Evolutionary conservation across 2,888 invertebrate genomes (phyloP).

Genomic region (Lottia scabra): DNA sequence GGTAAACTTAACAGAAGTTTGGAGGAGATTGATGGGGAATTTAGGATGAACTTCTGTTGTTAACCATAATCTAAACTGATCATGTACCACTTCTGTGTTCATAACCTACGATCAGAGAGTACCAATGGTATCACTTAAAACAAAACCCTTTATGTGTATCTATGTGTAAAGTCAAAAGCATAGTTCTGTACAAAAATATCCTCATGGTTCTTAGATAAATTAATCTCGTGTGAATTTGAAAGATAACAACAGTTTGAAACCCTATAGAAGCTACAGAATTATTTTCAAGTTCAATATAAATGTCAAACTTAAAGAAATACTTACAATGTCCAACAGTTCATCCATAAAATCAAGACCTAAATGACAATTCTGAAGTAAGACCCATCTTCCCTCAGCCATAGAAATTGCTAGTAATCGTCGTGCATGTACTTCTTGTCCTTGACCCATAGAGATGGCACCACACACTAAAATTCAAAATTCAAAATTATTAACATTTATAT

Average conservation of each 20-base stretch:
- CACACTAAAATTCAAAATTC: constrained; percentile 50
- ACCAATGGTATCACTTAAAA: no score
- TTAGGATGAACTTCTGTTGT: constrained; percentile 94
- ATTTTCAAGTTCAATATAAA: no score
- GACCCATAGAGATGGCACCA: constrained; percentile 95
- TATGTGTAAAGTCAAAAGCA: no score
- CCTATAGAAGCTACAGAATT: no score
- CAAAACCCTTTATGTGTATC: no score
- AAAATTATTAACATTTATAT: not conserved
- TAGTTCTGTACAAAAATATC: no score
- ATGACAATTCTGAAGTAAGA: constrained; percentile 94
- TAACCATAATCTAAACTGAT: constrained; percentile 90
- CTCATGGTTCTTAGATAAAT: no score
- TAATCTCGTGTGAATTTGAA: no score
- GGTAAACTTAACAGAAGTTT: constrained; percentile 97
- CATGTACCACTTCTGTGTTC: constrained; percentile 80
- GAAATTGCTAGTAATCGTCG: constrained; percentile 84
- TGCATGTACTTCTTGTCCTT: constrained; percentile 92
- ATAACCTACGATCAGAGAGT: constrained; percentile 37
- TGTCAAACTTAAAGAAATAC: constrained; percentile 61
- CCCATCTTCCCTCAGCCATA: constrained; percentile 88
- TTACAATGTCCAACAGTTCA: constrained; percentile 89
- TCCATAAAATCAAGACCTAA: constrained; percentile 93
- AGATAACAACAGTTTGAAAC: no score
- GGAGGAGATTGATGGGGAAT: constrained; percentile 87